Conservation (phyloP, 2,888 invertebrate genomes). For the Polylopha cassiicola region DNA sequence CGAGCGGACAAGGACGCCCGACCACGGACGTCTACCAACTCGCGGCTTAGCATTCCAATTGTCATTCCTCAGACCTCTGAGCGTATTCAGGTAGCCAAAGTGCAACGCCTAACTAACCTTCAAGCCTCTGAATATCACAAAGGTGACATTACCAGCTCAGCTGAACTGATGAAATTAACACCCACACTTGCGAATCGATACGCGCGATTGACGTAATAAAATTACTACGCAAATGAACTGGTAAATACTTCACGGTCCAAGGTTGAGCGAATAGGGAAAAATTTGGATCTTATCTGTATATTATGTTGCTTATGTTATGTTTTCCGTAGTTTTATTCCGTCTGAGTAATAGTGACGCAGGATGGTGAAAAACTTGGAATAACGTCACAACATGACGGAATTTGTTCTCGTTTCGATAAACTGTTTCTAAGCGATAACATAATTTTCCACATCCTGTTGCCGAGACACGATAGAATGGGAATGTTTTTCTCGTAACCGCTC, state of each 20-base stretch:
- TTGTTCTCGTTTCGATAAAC: conserved; percentile 7
- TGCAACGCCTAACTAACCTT: conserved; percentile 17
- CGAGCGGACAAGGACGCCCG: conserved; percentile 57
- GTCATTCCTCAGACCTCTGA: too few relatives aligned
- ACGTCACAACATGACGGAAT: not conserved
- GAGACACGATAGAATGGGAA: conserved; percentile 25
- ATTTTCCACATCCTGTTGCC: not conserved
- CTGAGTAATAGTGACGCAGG: too few relatives aligned
- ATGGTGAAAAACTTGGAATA: too few relatives aligned
- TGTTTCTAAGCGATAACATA: not conserved
- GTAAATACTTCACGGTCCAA: conserved; percentile 24
- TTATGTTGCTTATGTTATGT: conserved; percentile 2
- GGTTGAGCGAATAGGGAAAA: not conserved
- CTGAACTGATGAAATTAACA: conserved; percentile 46
- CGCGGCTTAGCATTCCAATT: conserved; percentile 25
- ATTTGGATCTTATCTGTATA: conserved; percentile 1
- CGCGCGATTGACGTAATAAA: conserved; percentile 35
- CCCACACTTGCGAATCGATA: conserved; percentile 40
- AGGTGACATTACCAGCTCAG: conserved; percentile 44
- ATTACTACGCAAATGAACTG: conserved; percentile 31
- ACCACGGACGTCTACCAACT: conserved; percentile 45
- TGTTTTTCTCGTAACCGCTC: conserved; percentile 28
- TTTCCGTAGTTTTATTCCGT: too few relatives aligned
- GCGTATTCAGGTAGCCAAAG: too few relatives aligned
- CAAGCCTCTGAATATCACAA: conserved; percentile 28